Percentiles rank a stretch among this genome's conserved stretches.
Conservation (phyloP, 2,797 vertebrate species). For the Gymnoscopelus braueri region DNA sequence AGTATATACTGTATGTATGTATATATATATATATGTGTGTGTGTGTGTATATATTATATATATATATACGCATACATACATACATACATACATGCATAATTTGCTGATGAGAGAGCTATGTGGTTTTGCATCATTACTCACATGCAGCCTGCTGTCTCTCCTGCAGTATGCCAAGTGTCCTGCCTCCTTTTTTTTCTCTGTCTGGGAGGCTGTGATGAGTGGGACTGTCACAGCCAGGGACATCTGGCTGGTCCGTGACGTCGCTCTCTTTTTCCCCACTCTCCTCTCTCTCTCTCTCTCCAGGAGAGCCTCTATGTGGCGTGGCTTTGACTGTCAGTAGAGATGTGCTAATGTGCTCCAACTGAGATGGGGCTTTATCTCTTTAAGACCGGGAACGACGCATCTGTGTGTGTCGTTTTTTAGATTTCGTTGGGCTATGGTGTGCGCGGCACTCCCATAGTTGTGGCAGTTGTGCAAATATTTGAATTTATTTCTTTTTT, state of each 20-base stretch:
- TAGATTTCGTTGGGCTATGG: no score
- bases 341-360: constrained; percentile 78
- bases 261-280: constrained; percentile 41
- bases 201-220: constrained; percentile 81
- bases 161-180: constrained; percentile 80
- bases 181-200: constrained; percentile 80
- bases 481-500: no score
- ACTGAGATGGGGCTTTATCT: constrained; percentile 61
- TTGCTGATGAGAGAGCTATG: constrained; percentile 77
- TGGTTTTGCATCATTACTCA: constrained; percentile 80
- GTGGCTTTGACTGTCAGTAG: constrained; percentile 74
- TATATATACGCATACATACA: no score
- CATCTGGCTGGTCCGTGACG: constrained; percentile 78
- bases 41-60: no score
- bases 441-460: no score
- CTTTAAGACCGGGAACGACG: no score
- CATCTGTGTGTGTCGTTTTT: no score
- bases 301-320: constrained; percentile 65
- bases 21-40: no score
- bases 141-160: constrained; percentile 79
- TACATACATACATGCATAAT: constrained; percentile 71
- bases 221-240: constrained; percentile 81
- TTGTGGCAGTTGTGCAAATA: no score
- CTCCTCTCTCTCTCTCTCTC: constrained; percentile 58
- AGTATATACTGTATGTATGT: no score